Evolutionary conservation across 2,797 vertebrate genomes (phyloP).

Genomic region (Hylomyscus alleni): DNA sequence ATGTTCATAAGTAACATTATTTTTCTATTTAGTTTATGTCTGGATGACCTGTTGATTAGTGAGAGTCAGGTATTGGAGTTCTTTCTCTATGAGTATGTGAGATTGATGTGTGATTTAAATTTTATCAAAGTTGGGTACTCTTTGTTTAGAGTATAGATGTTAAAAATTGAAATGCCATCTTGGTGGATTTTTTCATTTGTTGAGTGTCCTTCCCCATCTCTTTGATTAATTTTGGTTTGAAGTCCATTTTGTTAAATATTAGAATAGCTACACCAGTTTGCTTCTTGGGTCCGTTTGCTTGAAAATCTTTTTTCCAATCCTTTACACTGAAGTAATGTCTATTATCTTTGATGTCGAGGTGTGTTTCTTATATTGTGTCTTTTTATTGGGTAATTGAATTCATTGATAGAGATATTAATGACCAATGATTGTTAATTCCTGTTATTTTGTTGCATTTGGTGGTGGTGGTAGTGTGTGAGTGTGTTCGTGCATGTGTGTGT

Average conservation of each 20-base stretch:
- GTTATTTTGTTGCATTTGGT: background rate
- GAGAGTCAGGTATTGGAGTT: background rate
- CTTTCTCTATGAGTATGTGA: background rate
- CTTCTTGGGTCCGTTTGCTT: background rate
- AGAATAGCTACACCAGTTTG: background rate
- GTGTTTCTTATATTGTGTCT: background rate
- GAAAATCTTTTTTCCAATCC: background rate
- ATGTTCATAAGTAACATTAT: background rate
- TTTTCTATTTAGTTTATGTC: background rate
- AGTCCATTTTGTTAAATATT: background rate
- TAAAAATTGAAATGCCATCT: background rate
- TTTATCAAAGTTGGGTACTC: background rate
- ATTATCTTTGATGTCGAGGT: background rate
- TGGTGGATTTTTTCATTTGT: background rate
- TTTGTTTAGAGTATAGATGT: background rate
- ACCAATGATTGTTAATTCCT: background rate
- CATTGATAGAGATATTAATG: background rate
- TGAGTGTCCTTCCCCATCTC: background rate
- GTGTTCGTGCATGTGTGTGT: too few relatives aligned
- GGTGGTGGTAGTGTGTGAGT: background rate
- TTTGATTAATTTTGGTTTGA: background rate
- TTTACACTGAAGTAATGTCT: background rate
- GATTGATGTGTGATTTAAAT: background rate
- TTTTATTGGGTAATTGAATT: background rate
- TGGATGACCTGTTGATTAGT: background rate